Evolutionary conservation across 2,797 vertebrate species (phyloP).

Genomic region (Gambelia wislizenii): DNA sequence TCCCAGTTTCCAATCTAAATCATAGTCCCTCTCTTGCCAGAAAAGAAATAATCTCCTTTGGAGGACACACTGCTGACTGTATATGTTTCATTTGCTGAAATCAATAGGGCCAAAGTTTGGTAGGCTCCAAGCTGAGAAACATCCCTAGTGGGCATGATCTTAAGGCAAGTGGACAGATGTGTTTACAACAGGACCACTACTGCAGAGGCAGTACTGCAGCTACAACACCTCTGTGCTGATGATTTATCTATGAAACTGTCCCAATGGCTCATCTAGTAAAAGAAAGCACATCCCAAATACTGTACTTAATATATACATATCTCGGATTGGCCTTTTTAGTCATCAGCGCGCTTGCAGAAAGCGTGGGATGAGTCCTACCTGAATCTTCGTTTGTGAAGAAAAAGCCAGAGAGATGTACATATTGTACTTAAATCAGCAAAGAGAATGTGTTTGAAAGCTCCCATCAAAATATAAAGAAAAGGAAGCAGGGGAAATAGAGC

Average conservation of each 20-base stretch:
- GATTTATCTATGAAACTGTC: not conserved
- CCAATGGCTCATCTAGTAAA: not conserved
- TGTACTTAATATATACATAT: too few species aligned
- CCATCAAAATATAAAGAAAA: too few species aligned
- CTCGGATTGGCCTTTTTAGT: too few species aligned
- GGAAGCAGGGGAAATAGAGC: too few species aligned
- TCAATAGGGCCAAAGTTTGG: slow-evolving; percentile 8
- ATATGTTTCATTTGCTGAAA: slow-evolving; percentile 17
- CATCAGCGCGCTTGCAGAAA: too few species aligned
- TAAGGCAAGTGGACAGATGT: not conserved
- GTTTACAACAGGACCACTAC: rapidly evolving
- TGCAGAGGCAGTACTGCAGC: slow-evolving; percentile 41
- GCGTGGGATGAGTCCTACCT: too few species aligned
- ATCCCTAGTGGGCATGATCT: not conserved
- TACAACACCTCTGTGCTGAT: slow-evolving; percentile 50
- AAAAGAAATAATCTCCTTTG: not conserved
- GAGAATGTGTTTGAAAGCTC: not conserved
- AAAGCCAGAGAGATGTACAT: too few species aligned
- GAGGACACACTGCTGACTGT: slow-evolving; percentile 12
- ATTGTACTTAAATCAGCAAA: not conserved
- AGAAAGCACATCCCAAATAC: not conserved
- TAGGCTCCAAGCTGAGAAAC: slow-evolving; percentile 4
- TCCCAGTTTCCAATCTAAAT: slow-evolving; percentile 7
- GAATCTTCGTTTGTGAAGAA: too few species aligned
- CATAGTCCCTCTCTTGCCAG: not conserved